phyloP scores from a whole-genome alignment of 1,140 invertebrate species.

The Saccostrea cuccullata region DNA sequence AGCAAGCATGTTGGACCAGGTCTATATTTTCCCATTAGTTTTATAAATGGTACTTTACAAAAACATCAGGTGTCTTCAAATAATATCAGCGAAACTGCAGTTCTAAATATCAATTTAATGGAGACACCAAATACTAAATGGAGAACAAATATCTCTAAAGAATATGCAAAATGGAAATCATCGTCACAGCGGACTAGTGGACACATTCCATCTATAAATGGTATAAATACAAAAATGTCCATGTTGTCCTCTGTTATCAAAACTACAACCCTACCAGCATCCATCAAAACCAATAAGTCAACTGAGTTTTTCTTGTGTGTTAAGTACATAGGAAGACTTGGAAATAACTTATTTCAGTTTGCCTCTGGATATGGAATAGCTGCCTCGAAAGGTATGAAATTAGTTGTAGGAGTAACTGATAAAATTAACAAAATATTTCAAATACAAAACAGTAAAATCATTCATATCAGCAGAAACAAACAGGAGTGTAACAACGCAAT shows the following conservation, averaged over 20 bases:
- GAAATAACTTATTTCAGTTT: slow-evolving; percentile 60
- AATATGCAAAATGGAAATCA: background rate
- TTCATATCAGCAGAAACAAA: background rate
- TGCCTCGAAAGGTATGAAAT: slow-evolving; percentile 21
- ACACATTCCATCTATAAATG: too few species aligned
- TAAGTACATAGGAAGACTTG: slow-evolving; percentile 50
- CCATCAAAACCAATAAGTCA: too few species aligned
- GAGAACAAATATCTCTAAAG: background rate
- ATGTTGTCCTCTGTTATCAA: background rate
- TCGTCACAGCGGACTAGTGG: too few species aligned
- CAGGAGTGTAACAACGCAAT: background rate
- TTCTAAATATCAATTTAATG: background rate
- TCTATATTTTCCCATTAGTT: background rate
- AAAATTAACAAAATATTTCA: slow-evolving; percentile 2
- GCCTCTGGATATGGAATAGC: slow-evolving; percentile 57
- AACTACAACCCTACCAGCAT: too few species aligned
- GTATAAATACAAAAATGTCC: background rate
- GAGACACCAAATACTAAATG: too few species aligned
- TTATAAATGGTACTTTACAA: background rate
- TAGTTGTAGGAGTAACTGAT: slow-evolving; percentile 2
- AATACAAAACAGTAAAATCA: background rate
- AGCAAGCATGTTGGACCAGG: background rate
- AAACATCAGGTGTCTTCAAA: background rate
- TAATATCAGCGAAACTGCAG: background rate
- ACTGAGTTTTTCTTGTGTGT: slow-evolving; percentile 13